phyloP scores from a whole-genome alignment of 2,797 vertebrate genomes.

The Hipposideros larvatus region DNA sequence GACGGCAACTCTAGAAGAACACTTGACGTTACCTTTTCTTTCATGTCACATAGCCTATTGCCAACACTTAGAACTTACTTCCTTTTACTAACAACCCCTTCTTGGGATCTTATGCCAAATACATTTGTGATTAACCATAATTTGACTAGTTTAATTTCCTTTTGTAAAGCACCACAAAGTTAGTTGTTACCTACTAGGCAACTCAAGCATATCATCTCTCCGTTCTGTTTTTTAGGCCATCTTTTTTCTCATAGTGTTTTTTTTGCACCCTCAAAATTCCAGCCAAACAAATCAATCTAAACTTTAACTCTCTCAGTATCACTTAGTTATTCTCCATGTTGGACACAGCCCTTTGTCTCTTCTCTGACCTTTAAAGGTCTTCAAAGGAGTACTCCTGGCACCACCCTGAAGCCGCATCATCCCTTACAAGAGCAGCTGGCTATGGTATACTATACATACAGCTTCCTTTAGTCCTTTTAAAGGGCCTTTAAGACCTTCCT shows the following conservation, averaged over 20 bases:
- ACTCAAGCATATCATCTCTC: background rate
- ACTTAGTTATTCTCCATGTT: background rate
- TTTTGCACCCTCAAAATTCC: background rate
- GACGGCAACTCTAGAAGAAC: background rate
- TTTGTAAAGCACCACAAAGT: conserved; percentile 17
- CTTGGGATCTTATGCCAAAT: background rate
- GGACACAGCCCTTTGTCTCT: background rate
- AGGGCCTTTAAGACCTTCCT: background rate
- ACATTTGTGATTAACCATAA: background rate
- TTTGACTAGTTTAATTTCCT: background rate
- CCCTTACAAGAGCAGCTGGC: background rate
- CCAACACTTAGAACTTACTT: background rate
- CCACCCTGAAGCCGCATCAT: background rate
- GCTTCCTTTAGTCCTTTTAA: background rate
- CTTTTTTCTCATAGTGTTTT: background rate
- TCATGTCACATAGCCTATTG: background rate
- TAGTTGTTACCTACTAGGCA: background rate
- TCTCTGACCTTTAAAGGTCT: background rate
- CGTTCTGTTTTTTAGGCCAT: background rate
- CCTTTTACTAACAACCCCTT: background rate
- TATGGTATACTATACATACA: background rate
- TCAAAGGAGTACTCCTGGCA: background rate
- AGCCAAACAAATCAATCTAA: conserved; percentile 1
- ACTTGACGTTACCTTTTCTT: background rate
- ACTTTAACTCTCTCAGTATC: background rate